A percentile compares a stretch with the other conserved stretches of the same genome.
Evolutionary conservation across 1,140 invertebrate genomes (phyloP).

Genomic region (Planococcus citri): DNA sequence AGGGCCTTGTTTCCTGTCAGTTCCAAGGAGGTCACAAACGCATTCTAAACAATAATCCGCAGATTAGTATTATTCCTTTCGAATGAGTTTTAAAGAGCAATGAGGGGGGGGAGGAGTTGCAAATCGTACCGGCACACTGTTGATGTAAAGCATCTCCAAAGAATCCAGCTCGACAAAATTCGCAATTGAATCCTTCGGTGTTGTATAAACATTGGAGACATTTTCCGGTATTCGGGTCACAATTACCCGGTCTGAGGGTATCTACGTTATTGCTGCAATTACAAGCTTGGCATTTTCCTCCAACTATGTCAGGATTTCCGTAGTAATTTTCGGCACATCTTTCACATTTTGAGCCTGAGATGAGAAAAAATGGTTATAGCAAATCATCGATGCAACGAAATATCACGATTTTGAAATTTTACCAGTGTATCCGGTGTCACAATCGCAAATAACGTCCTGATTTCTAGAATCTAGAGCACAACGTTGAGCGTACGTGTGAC

Average conservation of each 20-base stretch:
- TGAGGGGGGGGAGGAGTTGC: too few species aligned
- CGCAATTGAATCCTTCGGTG: conserved; percentile 85
- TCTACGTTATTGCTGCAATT: conserved; percentile 93
- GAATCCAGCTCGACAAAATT: conserved; percentile 75
- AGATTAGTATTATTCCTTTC: not conserved
- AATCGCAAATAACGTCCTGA: conserved; percentile 90
- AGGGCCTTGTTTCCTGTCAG: conserved; percentile 55
- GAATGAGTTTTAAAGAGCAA: not conserved
- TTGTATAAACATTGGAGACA: conserved; percentile 91
- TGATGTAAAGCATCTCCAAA: conserved; percentile 76
- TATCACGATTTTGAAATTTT: not conserved
- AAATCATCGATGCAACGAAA: not conserved
- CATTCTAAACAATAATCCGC: conserved; percentile 61
- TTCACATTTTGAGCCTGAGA: conserved; percentile 70
- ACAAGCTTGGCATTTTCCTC: conserved; percentile 77
- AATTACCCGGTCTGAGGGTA: conserved; percentile 67
- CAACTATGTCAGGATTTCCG: conserved; percentile 71
- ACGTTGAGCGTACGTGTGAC: conserved; percentile 74
- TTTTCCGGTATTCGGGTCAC: conserved; percentile 77
- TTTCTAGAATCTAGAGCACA: conserved; percentile 73
- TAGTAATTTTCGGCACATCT: conserved; percentile 90
- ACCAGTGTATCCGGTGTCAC: conserved; percentile 75
- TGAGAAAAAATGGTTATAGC: not conserved
- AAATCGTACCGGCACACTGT: conserved; percentile 45
- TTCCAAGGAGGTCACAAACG: conserved; percentile 81